Conservation (phyloP, 2,888 invertebrate species). For the Sarcophaga caerulescens region DNA sequence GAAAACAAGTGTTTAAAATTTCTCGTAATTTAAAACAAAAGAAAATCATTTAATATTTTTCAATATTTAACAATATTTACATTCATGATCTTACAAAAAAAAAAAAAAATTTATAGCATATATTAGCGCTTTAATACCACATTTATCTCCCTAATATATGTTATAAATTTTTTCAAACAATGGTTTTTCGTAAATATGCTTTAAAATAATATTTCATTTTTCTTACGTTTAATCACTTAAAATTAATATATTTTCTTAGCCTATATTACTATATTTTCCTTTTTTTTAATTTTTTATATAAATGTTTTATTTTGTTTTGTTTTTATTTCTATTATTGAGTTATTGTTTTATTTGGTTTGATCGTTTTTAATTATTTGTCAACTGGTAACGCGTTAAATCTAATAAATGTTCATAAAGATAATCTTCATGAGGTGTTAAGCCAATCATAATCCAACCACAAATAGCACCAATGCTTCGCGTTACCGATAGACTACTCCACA, state of each 20-base stretch:
- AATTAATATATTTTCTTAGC: conserved; percentile 23
- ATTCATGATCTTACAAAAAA: too few species aligned
- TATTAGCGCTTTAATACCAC: too few species aligned
- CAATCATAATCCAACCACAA: conserved; percentile 83
- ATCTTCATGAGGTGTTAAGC: conserved; percentile 82
- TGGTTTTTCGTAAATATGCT: too few species aligned
- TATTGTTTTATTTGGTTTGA: background rate
- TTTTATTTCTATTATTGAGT: background rate
- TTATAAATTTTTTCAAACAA: too few species aligned
- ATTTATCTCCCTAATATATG: too few species aligned
- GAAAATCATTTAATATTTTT: too few species aligned
- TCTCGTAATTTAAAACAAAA: too few species aligned
- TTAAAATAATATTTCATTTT: too few species aligned
- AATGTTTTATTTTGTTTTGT: conserved; percentile 41
- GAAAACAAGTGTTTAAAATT: too few species aligned
- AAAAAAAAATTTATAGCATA: too few species aligned
- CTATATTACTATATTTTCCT: conserved; percentile 31
- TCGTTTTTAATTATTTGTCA: conserved; percentile 80
- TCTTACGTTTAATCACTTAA: background rate
- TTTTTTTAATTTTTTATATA: conserved; percentile 10
- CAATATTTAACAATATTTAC: too few species aligned
- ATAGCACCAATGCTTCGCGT: conserved; percentile 83
- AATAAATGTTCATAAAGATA: conserved; percentile 82
- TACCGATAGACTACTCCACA: conserved; percentile 83
- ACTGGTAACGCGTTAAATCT: conserved; percentile 81